Evolutionary conservation across 2,888 invertebrate species (phyloP).

Genomic region (Callimorpha dominula): DNA sequence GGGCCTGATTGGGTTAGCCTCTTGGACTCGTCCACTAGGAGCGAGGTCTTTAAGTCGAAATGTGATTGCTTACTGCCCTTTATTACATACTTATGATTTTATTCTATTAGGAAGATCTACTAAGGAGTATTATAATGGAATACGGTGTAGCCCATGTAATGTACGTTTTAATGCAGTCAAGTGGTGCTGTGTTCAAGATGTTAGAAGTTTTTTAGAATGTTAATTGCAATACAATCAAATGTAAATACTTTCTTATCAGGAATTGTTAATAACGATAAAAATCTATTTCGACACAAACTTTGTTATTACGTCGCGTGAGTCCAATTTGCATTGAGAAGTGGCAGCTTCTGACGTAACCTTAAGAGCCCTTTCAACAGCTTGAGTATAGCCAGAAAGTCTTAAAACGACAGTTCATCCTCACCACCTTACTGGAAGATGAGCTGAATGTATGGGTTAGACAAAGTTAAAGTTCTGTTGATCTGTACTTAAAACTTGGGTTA

Average conservation of each 20-base stretch:
- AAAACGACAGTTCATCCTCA: too few relatives aligned
- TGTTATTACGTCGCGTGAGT: too few relatives aligned
- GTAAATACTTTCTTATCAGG: background rate
- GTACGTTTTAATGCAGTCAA: background rate
- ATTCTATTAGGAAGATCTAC: constrained; percentile 16
- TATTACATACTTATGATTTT: constrained; percentile 52
- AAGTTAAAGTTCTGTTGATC: too few relatives aligned
- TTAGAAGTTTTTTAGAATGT: background rate
- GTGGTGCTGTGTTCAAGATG: background rate
- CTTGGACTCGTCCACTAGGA: constrained; percentile 55
- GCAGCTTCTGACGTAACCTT: too few relatives aligned
- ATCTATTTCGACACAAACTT: too few relatives aligned
- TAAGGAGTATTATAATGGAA: constrained; percentile 9
- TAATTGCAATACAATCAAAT: background rate
- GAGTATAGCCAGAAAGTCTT: too few relatives aligned
- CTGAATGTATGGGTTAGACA: too few relatives aligned
- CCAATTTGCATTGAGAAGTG: too few relatives aligned
- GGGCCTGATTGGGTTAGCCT: constrained; percentile 68
- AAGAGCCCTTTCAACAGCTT: too few relatives aligned
- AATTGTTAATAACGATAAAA: too few relatives aligned
- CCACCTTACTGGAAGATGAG: too few relatives aligned
- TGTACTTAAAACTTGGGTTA: too few relatives aligned
- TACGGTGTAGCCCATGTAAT: background rate
- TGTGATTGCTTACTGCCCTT: constrained; percentile 57
- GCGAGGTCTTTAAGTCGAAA: constrained; percentile 55